These are phyloP conservation scores for Halcyon chelicuti DNA, from an alignment of 2,797 vertebrate genomes.

Conservation along the genomic window DNA sequence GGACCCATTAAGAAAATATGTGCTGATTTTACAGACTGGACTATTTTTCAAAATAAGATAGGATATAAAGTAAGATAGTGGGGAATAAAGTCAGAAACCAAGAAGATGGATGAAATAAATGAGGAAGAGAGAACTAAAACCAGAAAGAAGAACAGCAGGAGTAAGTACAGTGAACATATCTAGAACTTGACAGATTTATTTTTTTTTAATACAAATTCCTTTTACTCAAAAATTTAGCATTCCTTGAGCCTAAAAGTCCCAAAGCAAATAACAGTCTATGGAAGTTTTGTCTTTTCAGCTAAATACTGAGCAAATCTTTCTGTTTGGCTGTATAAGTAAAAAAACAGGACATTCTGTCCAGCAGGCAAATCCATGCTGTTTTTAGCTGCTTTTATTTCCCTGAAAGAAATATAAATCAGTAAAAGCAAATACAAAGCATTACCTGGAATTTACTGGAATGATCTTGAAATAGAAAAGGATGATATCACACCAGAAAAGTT, in stretches of 20 bases:
- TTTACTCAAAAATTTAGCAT: background rate
- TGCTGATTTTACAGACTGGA: background rate
- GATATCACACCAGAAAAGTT: background rate
- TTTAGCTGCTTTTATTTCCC: background rate
- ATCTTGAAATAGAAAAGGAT: background rate
- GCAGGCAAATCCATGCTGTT: background rate
- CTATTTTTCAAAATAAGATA: background rate
- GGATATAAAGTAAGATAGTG: background rate
- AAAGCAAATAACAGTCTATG: background rate
- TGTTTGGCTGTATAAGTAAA: background rate
- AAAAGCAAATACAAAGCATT: slow-evolving; percentile 2
- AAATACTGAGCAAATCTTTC: background rate
- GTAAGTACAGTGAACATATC: background rate
- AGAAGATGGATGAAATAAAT: background rate
- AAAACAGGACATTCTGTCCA: background rate
- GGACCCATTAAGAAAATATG: background rate
- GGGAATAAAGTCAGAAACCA: background rate
- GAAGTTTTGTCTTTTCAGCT: background rate
- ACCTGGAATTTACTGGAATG: background rate
- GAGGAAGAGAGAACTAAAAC: background rate
- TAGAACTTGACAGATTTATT: background rate
- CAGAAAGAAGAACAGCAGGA: background rate
- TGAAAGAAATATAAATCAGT: background rate
- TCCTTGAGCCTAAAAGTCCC: background rate
- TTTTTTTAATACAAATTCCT: background rate